Conservation (phyloP, 2,797 vertebrate species). For the Choloepus didactylus region DNA sequence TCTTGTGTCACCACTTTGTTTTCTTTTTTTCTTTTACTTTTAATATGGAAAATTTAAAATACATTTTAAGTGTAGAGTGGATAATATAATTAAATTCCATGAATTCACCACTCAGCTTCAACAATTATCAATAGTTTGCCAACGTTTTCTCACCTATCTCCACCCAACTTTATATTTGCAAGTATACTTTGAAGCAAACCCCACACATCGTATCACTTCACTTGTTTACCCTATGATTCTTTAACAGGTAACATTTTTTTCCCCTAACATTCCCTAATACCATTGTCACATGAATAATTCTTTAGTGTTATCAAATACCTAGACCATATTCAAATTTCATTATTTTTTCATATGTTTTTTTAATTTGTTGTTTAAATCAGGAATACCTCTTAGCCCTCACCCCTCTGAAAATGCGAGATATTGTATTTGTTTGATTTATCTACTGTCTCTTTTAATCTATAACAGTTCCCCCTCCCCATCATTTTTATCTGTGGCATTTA, state of each 20-base stretch:
- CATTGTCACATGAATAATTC: not conserved
- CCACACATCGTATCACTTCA: not conserved
- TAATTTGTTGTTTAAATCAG: not conserved
- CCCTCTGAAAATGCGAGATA: fast-evolving
- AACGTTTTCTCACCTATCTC: not conserved
- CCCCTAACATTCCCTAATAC: not conserved
- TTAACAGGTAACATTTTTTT: not conserved
- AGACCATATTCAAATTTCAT: not conserved
- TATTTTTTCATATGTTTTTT: not conserved
- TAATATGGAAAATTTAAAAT: constrained; percentile 1
- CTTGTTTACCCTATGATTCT: not conserved
- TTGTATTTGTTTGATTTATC: not conserved
- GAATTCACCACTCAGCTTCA: not conserved
- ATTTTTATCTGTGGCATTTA: not conserved
- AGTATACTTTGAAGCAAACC: constrained; percentile 35
- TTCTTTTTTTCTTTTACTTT: not conserved
- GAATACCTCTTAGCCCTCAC: not conserved
- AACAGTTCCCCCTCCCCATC: not conserved
- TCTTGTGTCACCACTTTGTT: not conserved
- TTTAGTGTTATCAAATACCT: not conserved
- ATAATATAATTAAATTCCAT: not conserved
- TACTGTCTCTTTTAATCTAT: not conserved
- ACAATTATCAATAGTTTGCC: not conserved
- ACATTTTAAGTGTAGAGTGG: not conserved
- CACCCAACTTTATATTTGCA: not conserved